Evolutionary conservation across 2,113 vertebrate genomes (phyloP).

Genomic region (Pygoscelis antarcticus): DNA sequence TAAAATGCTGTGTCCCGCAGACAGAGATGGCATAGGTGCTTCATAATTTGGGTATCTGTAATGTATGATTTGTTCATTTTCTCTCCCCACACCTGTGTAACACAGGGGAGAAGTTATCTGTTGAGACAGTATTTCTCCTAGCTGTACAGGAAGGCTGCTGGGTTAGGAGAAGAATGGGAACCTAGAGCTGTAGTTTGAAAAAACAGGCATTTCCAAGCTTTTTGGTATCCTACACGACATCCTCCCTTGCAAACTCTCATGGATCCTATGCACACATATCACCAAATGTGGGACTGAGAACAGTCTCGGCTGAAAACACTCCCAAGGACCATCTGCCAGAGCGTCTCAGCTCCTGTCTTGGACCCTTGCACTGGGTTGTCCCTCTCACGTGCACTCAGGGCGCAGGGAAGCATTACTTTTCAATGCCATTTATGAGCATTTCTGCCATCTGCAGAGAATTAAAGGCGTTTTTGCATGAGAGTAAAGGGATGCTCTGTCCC

Average conservation of each 20-base stretch:
- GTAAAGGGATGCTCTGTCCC: background rate
- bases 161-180: background rate
- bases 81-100: background rate
- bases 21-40: background rate
- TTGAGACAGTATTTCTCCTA: background rate
- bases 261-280: accelerated
- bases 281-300: background rate
- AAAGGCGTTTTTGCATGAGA: background rate
- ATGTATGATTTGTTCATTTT: background rate
- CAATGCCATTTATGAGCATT: background rate
- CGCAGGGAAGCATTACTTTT: background rate
- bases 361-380: background rate
- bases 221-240: background rate
- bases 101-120: background rate
- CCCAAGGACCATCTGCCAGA: background rate
- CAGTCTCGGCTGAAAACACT: background rate
- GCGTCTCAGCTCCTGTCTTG: background rate
- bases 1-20: background rate
- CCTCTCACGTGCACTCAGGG: background rate
- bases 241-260: background rate
- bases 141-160: background rate
- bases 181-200: background rate
- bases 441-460: background rate
- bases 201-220: background rate
- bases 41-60: background rate